Base-by-base conservation (phyloP, 92 coral and sea anemone genomes). In the Virgularia gustaviana region DNA sequence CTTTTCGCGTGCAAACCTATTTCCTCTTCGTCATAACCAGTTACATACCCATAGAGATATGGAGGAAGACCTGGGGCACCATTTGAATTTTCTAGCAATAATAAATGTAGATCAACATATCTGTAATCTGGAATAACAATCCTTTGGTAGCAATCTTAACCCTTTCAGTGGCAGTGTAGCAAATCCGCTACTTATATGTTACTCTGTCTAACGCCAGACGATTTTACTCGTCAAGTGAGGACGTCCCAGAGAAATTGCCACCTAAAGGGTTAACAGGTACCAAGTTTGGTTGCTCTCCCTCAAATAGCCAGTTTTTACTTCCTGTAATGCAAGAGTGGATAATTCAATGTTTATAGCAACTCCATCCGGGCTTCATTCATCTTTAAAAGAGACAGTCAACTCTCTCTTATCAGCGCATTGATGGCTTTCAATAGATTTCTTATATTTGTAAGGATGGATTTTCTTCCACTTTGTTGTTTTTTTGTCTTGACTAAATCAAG, bases 311-410 rank as follows among this genome's bases (percentile, higher is more conserved):
- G 49, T 53, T 28, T 36, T 81, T 20, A 81, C 61, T 71, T 81
- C 63, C 62, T 85, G 49, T 15, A 81, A 32, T 25, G 83, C 49
- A 75, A 85, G 71, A 57, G 83, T n/a, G n/a, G n/a, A n/a, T n/a
- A n/a, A 51, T 42, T 76, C 89, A 19, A 70, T 57, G 51, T 71
- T 80, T 43, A 85, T 65, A 0, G 78, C 89, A 52, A 83, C 83
- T 9, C 70, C 86, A 71, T 81, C 89, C 42, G 81, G 72, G n/a
- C n/a, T n/a, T n/a, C n/a, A n/a, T n/a, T 86, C 89, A 41, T 65
- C 70, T 31, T 80, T 78, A 35, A 80, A 85, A 55, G 53, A 75
- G 39, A 85, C 77, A 41, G 74, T 56, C 71, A 80, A 80, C 64
- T 57, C 66, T 20, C 64, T 63, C 78, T 72, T 49, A 19, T n/a